Evolutionary conservation across 2,888 invertebrate genomes (phyloP).

Genomic region (Stenolophus ochropezus): DNA sequence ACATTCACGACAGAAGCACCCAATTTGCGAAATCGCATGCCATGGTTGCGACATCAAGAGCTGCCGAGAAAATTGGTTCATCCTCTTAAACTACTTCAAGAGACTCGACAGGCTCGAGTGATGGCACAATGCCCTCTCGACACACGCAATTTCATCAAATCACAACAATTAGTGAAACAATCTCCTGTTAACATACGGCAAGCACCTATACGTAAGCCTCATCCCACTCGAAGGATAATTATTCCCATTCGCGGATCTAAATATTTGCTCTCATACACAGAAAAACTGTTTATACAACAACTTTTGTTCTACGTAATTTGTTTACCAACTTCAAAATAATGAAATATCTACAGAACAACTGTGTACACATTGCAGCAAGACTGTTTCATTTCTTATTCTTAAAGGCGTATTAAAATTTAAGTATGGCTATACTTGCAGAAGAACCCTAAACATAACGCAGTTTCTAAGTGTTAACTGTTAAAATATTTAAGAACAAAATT

Average conservation of each 20-base stretch:
- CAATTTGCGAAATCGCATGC: slow-evolving; percentile 51
- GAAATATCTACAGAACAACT: too few species aligned
- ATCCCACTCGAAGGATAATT: too few species aligned
- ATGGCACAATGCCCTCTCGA: slow-evolving; percentile 66
- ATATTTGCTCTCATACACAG: not conserved
- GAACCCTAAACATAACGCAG: too few species aligned
- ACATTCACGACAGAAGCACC: slow-evolving; percentile 44
- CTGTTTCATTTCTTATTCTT: too few species aligned
- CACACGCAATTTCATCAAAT: slow-evolving; percentile 63
- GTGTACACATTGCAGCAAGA: too few species aligned
- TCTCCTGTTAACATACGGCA: slow-evolving; percentile 62
- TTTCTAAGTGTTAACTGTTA: too few species aligned
- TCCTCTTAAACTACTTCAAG: slow-evolving; percentile 65
- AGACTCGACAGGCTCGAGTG: slow-evolving; percentile 64
- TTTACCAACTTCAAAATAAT: too few species aligned
- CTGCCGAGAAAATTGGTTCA: slow-evolving; percentile 69
- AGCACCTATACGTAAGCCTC: too few species aligned
- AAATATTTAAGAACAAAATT: too few species aligned
- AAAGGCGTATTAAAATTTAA: too few species aligned
- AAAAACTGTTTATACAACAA: not conserved
- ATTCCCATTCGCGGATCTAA: not conserved
- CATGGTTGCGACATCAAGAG: slow-evolving; percentile 69
- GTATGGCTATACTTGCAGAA: too few species aligned
- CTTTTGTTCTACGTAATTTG: too few species aligned
- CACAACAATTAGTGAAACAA: slow-evolving; percentile 67